phyloP scores from a whole-genome alignment of 1,140 invertebrate genomes.

The Eumeta japonica region DNA sequence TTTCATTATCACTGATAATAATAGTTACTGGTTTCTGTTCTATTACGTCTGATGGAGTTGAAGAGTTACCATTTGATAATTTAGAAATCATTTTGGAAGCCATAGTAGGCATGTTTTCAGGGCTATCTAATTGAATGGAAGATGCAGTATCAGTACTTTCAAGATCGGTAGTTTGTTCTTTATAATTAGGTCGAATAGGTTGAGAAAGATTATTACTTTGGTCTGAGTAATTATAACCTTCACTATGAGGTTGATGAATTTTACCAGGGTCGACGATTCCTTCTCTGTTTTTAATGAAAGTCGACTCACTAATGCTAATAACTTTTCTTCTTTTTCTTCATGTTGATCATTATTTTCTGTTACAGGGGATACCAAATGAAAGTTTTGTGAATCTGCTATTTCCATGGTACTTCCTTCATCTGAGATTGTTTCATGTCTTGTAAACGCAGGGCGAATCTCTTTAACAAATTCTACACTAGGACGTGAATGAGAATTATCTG shows the following conservation, averaged over 20 bases:
- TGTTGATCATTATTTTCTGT: conserved; percentile 18
- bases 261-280: conserved; percentile 27
- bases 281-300: conserved; percentile 23
- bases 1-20: conserved; percentile 14
- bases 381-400: conserved; percentile 43
- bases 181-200: conserved; percentile 19
- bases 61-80: conserved; percentile 48
- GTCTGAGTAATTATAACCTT: conserved; percentile 31
- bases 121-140: conserved; percentile 40
- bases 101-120: conserved; percentile 34
- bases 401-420: conserved; percentile 28
- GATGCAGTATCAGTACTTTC: conserved; percentile 42
- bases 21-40: too few relatives aligned
- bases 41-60: too few relatives aligned
- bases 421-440: conserved; percentile 25
- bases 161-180: conserved; percentile 35
- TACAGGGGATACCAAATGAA: conserved; percentile 33
- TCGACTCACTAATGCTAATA: conserved; percentile 29
- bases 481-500: conserved; percentile 19
- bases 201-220: conserved; percentile 34
- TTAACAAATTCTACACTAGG: conserved; percentile 31
- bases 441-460: conserved; percentile 25
- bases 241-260: conserved; percentile 24
- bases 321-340: conserved; percentile 16
- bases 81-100: conserved; percentile 44